These are phyloP conservation scores for Bacillus rossius DNA, from an alignment of 1,140 invertebrate species.

Conservation along the genomic window DNA sequence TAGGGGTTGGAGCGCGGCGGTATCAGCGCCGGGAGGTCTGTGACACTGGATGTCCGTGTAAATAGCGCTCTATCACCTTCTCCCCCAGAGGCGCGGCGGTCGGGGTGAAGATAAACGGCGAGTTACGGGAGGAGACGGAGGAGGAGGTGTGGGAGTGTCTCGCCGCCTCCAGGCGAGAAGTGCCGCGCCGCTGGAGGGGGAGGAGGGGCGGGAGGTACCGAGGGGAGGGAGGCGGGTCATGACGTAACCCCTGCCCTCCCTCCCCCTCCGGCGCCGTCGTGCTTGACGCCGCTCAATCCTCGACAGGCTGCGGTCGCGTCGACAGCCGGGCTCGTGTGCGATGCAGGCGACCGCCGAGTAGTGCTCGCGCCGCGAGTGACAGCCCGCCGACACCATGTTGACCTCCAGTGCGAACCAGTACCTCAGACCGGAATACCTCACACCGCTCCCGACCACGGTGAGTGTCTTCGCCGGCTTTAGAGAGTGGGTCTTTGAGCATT, in stretches of 20 bases:
- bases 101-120: too few species aligned
- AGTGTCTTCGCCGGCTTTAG: slow-evolving; percentile 37
- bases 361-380: too few species aligned
- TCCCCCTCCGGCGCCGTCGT: not conserved
- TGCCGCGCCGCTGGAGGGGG: not conserved
- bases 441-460: slow-evolving; percentile 83
- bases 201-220: too few species aligned
- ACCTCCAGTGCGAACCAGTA: slow-evolving; percentile 82
- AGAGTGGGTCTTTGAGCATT: too few species aligned
- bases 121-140: too few species aligned
- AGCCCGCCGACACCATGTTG: slow-evolving; percentile 58
- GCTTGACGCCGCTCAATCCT: not conserved
- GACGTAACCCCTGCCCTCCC: not conserved
- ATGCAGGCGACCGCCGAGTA: not conserved
- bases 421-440: slow-evolving; percentile 85
- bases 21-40: too few species aligned
- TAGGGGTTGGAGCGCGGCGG: too few species aligned
- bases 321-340: not conserved
- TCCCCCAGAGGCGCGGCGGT: too few species aligned
- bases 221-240: not conserved
- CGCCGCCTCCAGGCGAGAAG: not conserved
- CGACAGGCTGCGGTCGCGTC: not conserved
- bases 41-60: too few species aligned
- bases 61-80: too few species aligned
- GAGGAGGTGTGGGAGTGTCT: too few species aligned